Evolutionary conservation across 2,888 invertebrate species (phyloP), one percentile per base, ranked within the genome.

Genomic region (Drosophila hamatofila): DNA sequence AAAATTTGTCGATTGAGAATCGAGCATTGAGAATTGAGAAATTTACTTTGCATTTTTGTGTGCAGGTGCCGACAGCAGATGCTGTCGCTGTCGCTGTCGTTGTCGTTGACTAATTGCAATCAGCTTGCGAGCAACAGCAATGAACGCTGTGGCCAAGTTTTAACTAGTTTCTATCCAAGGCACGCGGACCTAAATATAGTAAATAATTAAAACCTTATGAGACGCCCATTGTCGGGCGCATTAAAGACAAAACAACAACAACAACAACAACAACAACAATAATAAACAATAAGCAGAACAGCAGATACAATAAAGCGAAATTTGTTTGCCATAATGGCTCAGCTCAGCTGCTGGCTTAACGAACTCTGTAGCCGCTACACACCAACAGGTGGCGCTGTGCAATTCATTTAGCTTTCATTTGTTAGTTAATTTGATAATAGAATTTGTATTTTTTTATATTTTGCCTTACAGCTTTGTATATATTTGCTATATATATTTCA

Each of bases 161-260:
- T 59, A 27, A 8, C 27, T 55, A 51, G 62, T 35, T 63, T 55
- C 59, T 37, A 73, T 56, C 39, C 39, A 37, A 48, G 27, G 30
- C 67, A 37, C 37, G 56, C 78, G 63, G 74, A 30, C 65, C 84
- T 87, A 87, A 83, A 81, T 81, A 69, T 77, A 87, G 81, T 83
- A 78, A 83, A 75, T 87, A 78, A 78, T 87, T 70, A 77, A 65
- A 57, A 37, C 51, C 55, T 41, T 55, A 69, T 61, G 57, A 60
- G 56, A 44, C 60, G 58, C 42, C 55, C 51, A 77, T 61, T 25
- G 60, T 60, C 60, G 72, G 63, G 30, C 62, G 60, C 72, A 62
- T 58, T 60, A 42, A 60, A 58, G 54, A 54, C 60, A 63, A 54
- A 63, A 72, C 25, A 18, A 12, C 12, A 48, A 5, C 1, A 48